Evolutionary conservation across 2,797 vertebrate genomes (phyloP), one percentile per base, ranked within the genome.

Genomic region (Antennarius maculatus): DNA sequence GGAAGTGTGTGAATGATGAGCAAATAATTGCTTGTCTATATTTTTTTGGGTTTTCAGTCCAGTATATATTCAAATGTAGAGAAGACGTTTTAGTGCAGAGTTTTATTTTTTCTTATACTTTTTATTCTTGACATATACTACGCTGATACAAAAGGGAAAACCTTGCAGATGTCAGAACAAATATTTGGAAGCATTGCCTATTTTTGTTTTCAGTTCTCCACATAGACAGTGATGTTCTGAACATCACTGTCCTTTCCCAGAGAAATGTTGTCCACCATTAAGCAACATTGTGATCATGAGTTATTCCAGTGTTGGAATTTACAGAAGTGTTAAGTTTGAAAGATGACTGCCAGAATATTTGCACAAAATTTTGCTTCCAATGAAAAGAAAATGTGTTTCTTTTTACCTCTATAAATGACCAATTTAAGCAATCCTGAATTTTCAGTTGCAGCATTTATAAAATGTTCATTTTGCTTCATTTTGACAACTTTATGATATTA

Each of bases 281-380:
- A 67, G 67, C 17, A 41, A 46, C 39, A 49, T 16, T 70, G 42
- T 54, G 56, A 52, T 43, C 18, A 49, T 15, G 34, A 50, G 9
- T 41, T 15, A 53, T 61, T 29, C 15, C 5, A 65, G 53, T 54
- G 14, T 65, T 84, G 18, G 62, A 76, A 54, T 50, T 65, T 59
- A 78, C 29, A 52, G 72, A 84, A 83, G 64, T 81, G 64, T 79
- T 45, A 67, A 59, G 67, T 79, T 80, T 69, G 16, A 67, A 54
- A 46, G 42, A 43, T 68, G 51, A 41, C 48, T 67, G 15, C 42
- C 14, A 60, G n/a, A 67, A 59, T 67, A 55, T 68, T 3, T 63
- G 43, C 29, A 62, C 9, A 28, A 3, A 18, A 66, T 56, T 59
- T 46, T 5, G 47, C 65, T 28, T 49, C 0, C 48, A 15, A 58